Conservation (phyloP, 1,140 invertebrate species). For the Drosophila parabipectinata region DNA sequence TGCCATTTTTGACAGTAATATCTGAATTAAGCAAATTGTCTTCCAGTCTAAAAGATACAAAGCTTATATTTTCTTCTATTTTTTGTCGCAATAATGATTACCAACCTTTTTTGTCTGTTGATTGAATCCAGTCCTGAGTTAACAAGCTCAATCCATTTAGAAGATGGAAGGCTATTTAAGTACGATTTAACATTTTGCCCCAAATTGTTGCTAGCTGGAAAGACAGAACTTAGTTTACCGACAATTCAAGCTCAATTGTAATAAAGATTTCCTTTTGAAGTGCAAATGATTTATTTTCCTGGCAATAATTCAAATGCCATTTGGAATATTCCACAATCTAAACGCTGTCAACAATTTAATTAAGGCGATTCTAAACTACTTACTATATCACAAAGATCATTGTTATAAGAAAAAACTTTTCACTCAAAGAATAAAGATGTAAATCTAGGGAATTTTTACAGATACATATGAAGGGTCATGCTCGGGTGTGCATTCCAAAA, state of each 20-base stretch:
- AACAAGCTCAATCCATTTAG: conserved; percentile 57
- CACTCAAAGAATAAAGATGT: background rate
- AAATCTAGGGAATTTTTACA: conserved; percentile 1
- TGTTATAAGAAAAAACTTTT: background rate
- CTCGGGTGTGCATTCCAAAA: background rate
- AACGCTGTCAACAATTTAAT: conserved; percentile 42
- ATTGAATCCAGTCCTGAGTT: conserved; percentile 61
- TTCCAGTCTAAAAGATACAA: conserved; percentile 50
- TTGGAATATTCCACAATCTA: conserved; percentile 45
- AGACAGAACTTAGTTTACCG: background rate
- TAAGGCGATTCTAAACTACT: conserved; percentile 4
- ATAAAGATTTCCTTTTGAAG: background rate
- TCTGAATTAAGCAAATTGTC: conserved; percentile 57
- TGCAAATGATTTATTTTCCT: conserved; percentile 2
- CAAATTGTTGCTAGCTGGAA: conserved; percentile 35
- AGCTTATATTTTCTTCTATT: background rate
- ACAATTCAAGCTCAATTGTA: conserved; percentile 5
- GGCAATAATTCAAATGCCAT: background rate
- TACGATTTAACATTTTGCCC: conserved; percentile 19
- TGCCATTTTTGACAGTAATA: conserved; percentile 72
- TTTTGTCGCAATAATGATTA: background rate
- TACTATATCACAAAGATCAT: conserved; percentile 9
- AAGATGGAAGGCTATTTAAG: conserved; percentile 42
- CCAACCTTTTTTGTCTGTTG: conserved; percentile 64
- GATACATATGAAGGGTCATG: background rate